Conservation (phyloP, 2,113 vertebrate genomes). For the Barnardius zonarius region DNA sequence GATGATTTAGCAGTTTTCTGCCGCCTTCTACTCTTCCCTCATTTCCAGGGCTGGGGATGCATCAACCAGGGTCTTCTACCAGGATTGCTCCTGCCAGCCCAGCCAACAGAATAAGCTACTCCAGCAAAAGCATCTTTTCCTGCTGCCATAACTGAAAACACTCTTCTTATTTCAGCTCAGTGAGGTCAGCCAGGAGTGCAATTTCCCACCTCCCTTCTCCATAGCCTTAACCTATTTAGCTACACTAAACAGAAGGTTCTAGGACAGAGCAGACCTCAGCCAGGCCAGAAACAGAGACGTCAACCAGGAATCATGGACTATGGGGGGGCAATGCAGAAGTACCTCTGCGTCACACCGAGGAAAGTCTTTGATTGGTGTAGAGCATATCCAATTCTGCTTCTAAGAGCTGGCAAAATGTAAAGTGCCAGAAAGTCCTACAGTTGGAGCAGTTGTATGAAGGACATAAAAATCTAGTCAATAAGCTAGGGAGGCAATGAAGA, state of each 20-base stretch:
- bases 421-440: neutral
- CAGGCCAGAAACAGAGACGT: neutral
- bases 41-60: constrained; percentile 35
- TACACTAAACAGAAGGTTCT: neutral
- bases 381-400: neutral
- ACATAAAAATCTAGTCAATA: neutral
- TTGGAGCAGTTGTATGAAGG: neutral
- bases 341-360: neutral
- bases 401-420: neutral
- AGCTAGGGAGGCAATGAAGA: neutral
- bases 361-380: neutral
- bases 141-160: neutral
- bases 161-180: neutral
- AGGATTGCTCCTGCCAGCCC: neutral
- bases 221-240: neutral
- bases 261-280: neutral
- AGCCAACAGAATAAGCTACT: neutral
- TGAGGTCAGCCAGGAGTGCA: neutral
- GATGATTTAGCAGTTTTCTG: constrained; percentile 33
- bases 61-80: neutral
- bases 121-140: neutral
- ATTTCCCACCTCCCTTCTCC: neutral
- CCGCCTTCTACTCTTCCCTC: constrained; percentile 25
- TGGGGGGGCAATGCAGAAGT: neutral
- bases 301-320: neutral